Evolutionary conservation across 2,113 vertebrate genomes (phyloP).

Genomic region (Silurus meridionalis): DNA sequence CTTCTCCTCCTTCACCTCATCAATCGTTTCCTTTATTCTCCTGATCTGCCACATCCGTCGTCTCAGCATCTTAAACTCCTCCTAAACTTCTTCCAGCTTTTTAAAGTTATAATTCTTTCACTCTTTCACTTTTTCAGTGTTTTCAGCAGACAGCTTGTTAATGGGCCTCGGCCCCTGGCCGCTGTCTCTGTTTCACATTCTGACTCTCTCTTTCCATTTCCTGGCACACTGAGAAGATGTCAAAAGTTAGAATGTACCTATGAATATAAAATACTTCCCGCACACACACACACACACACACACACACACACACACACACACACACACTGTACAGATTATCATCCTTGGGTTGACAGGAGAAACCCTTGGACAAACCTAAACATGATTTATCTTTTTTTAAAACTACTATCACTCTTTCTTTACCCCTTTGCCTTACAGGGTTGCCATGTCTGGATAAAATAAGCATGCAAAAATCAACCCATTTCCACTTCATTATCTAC

Average conservation of each 20-base stretch:
- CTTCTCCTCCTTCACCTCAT: background rate
- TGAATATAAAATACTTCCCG: background rate
- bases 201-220: background rate
- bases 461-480: background rate
- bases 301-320: background rate
- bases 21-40: background rate
- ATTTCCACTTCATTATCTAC: too few relatives aligned
- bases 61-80: background rate
- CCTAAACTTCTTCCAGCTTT: background rate
- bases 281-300: background rate
- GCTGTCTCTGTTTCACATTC: background rate
- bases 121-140: background rate
- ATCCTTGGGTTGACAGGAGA: background rate
- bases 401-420: background rate
- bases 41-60: background rate
- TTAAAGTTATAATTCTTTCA: background rate
- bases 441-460: background rate
- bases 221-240: background rate
- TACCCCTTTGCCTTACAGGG: background rate
- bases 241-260: conserved; percentile 13
- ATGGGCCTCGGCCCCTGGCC: background rate
- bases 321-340: background rate
- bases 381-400: background rate
- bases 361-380: background rate
- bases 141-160: conserved; percentile 12